Evolutionary conservation across 1,140 invertebrate species (phyloP).

Genomic region (Rhopalosiphum padi): DNA sequence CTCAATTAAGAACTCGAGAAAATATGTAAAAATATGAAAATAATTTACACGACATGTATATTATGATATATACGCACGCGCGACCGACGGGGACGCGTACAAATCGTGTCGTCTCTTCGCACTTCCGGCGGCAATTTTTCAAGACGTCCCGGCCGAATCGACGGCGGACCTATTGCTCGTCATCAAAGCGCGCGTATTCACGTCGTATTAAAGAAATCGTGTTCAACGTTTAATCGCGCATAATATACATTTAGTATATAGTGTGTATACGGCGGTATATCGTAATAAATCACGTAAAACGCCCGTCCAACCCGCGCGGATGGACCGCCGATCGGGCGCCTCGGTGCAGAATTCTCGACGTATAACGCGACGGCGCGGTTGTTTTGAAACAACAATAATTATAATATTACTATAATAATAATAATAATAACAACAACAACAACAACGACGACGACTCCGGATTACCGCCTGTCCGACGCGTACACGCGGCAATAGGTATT

Average conservation of each 20-base stretch:
- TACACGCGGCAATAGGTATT: background rate
- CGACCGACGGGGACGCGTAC: background rate
- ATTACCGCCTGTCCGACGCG: background rate
- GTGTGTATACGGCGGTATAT: too few relatives aligned
- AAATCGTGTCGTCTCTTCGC: background rate
- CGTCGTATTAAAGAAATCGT: too few relatives aligned
- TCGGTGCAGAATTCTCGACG: background rate
- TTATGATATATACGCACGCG: background rate
- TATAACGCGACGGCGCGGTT: background rate
- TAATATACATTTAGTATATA: too few relatives aligned
- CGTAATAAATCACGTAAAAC: constrained; percentile 1
- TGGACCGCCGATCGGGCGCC: background rate
- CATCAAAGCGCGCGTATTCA: too few relatives aligned
- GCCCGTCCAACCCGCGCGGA: background rate
- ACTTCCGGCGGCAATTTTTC: background rate
- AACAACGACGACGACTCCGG: background rate
- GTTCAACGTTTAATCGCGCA: too few relatives aligned
- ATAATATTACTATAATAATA: background rate
- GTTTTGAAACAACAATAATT: background rate
- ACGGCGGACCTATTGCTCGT: background rate
- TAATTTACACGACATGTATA: background rate
- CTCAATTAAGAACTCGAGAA: background rate
- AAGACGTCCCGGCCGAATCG: background rate
- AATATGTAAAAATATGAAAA: constrained; percentile 19
- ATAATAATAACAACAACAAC: too few relatives aligned